Percentiles rank a stretch among this genome's conserved stretches.
These are phyloP conservation scores for Listronotus bonariensis DNA, from an alignment of 1,140 invertebrate species.

Conservation along the genomic window DNA sequence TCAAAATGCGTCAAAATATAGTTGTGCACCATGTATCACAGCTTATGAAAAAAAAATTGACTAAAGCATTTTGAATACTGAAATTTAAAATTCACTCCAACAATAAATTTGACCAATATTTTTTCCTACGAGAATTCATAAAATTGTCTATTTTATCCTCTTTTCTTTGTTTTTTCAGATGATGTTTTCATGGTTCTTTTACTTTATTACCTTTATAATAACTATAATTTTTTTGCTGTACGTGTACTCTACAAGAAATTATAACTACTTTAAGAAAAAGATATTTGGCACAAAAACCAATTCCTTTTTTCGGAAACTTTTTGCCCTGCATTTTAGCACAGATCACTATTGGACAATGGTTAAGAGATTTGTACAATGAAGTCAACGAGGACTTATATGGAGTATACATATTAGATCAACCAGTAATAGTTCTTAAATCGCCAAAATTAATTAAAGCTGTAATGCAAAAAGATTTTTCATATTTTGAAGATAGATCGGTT, in stretches of 20 bases:
- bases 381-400: constrained; percentile 53
- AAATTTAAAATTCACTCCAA: no score
- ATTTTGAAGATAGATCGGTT: constrained; percentile 60
- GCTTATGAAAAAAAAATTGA: no score
- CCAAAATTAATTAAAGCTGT: constrained; percentile 58
- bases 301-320: constrained; percentile 54
- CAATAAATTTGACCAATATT: no score
- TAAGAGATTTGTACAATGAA: constrained; percentile 40
- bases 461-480: constrained; percentile 58
- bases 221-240: constrained; percentile 21
- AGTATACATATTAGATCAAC: constrained; percentile 54
- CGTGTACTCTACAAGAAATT: constrained; percentile 39
- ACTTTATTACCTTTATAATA: no score
- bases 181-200: no score
- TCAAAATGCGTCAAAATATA: no score
- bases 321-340: constrained; percentile 6
- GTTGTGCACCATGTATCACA: no score
- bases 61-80: no score
- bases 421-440: constrained; percentile 49
- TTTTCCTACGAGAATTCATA: no score
- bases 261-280: constrained; percentile 49
- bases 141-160: no score
- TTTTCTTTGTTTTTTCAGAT: no score
- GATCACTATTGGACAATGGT: constrained; percentile 33
- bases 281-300: constrained; percentile 48